Percentiles rank a stretch among this genome's conserved stretches.
Conservation (phyloP, 2,888 invertebrate genomes). For the Esperia sulphurella region DNA sequence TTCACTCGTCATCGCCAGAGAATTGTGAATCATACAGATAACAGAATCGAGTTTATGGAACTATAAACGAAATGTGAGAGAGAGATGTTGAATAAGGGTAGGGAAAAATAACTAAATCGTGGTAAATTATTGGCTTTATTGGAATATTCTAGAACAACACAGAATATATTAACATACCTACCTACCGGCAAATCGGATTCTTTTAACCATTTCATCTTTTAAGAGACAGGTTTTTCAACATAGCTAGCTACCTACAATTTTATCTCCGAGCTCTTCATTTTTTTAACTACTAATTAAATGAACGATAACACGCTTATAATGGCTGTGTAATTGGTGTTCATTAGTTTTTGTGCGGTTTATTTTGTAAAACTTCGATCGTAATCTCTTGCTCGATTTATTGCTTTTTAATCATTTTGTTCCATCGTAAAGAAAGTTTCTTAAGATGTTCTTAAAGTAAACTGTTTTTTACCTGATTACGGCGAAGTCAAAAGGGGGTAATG, state of each 20-base stretch:
- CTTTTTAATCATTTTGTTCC: slow-evolving; percentile 10
- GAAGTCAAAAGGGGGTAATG: too few species aligned
- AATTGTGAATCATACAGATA: too few species aligned
- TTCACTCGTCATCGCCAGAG: too few species aligned
- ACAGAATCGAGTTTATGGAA: too few species aligned
- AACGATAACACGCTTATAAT: slow-evolving; percentile 32
- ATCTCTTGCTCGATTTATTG: slow-evolving; percentile 15
- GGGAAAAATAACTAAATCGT: too few species aligned
- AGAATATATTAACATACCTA: too few species aligned
- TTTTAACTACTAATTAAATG: slow-evolving; percentile 31
- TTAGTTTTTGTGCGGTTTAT: slow-evolving; percentile 28
- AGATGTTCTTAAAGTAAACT: background rate
- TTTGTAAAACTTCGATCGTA: slow-evolving; percentile 11
- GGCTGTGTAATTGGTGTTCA: slow-evolving; percentile 31
- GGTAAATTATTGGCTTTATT: too few species aligned
- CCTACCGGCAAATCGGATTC: too few species aligned
- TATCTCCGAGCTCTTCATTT: background rate
- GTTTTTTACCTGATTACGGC: background rate
- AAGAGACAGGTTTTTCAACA: background rate
- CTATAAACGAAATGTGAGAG: too few species aligned
- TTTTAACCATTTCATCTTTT: too few species aligned
- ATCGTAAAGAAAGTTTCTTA: background rate
- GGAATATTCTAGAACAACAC: too few species aligned
- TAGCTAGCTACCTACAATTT: background rate
- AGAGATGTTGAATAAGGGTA: too few species aligned